These are phyloP conservation scores for Xanthostigma xanthostigma DNA, from an alignment of 2,888 invertebrate genomes.

Conservation along the genomic window DNA sequence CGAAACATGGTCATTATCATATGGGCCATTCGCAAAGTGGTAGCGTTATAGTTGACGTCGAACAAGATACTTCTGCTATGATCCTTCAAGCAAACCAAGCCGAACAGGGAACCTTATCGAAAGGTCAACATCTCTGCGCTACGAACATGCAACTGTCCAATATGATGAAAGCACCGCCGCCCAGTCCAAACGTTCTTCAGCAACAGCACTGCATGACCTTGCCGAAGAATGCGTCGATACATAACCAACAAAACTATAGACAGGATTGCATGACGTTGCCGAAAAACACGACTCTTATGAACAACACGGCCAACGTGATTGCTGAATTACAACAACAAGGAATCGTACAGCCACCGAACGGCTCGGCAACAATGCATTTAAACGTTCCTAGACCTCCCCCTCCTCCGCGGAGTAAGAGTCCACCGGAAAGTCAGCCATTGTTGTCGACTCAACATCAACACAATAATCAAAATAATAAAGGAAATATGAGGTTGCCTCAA, in stretches of 20 bases:
- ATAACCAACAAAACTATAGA: constrained; percentile 12
- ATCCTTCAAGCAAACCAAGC: constrained; percentile 39
- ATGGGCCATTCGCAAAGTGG: constrained; percentile 62
- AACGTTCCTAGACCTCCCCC: constrained; percentile 41
- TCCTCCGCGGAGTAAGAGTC: constrained; percentile 37
- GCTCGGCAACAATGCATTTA: constrained; percentile 38
- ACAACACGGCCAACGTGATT: constrained; percentile 34
- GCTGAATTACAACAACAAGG: constrained; percentile 43
- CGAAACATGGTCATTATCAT: constrained; percentile 67
- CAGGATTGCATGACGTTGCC: constrained; percentile 38
- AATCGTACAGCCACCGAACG: constrained; percentile 42
- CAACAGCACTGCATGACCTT: constrained; percentile 29
- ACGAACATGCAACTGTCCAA: constrained; percentile 29
- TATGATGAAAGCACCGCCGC: constrained; percentile 45
- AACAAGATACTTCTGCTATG: constrained; percentile 49
- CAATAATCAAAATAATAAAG: constrained; percentile 27
- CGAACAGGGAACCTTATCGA: constrained; percentile 34
- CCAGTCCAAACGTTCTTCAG: constrained; percentile 37
- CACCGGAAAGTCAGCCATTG: constrained; percentile 40
- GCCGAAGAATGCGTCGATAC: constrained; percentile 35
- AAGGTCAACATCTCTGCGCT: constrained; percentile 36
- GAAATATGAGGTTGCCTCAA: constrained; percentile 52
- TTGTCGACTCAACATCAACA: constrained; percentile 29
- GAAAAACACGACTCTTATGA: constrained; percentile 36
- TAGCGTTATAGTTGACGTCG: constrained; percentile 71